These are phyloP conservation scores for Oscheius sp. DNA, from an alignment of 2,888 invertebrate species.

Conservation along the genomic window DNA sequence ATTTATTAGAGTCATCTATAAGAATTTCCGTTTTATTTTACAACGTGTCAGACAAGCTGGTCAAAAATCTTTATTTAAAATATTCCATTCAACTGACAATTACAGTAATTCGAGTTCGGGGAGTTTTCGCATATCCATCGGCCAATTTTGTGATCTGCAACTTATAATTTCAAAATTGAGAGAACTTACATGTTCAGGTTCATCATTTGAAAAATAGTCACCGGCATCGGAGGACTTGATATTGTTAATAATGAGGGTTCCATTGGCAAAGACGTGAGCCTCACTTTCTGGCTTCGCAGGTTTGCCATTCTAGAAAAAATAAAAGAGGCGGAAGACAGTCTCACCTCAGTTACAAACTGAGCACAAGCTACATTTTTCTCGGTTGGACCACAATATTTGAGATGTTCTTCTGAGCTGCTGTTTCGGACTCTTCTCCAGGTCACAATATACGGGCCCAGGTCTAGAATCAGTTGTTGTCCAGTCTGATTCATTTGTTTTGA, in stretches of 20 bases:
- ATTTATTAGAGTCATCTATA: background rate
- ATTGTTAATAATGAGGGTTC: conserved; percentile 39
- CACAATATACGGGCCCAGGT: conserved; percentile 2
- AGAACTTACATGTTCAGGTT: conserved; percentile 38
- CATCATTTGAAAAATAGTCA: conserved; percentile 43
- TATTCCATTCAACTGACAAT: conserved; percentile 1
- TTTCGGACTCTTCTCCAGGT: conserved; percentile 5
- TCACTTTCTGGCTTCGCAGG: background rate
- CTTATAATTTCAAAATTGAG: background rate
- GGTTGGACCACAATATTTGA: conserved; percentile 15
- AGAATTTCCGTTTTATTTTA: background rate
- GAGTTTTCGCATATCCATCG: conserved; percentile 3
- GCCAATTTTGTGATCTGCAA: conserved; percentile 1
- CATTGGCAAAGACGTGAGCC: conserved; percentile 36
- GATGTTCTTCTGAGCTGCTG: background rate
- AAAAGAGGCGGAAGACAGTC: background rate
- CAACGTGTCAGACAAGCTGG: too few species aligned
- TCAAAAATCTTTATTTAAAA: too few species aligned
- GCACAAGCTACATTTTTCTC: conserved; percentile 10
- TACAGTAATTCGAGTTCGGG: conserved; percentile 13
- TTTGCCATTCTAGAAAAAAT: conserved; percentile 10
- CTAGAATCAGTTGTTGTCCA: conserved; percentile 1
- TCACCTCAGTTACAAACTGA: conserved; percentile 19
- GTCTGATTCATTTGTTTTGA: background rate
- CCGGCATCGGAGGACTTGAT: conserved; percentile 42